phyloP scores from a whole-genome alignment of 2,113 vertebrate species.

The Prunella fulvescens region DNA sequence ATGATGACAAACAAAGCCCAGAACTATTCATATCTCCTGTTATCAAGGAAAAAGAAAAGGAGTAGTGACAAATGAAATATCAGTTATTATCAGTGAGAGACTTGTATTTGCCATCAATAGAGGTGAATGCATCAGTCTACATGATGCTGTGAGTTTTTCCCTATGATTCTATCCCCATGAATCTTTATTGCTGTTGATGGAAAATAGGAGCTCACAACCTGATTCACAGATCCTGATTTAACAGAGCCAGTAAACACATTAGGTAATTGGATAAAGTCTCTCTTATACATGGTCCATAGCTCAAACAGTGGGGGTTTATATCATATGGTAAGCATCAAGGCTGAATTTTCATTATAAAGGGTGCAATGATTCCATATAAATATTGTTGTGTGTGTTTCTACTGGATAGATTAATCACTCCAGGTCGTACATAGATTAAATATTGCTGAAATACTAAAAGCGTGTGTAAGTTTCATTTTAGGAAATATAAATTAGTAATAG shows the following conservation, averaged over 20 bases:
- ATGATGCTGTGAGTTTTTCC: not conserved
- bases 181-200: not conserved
- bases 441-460: not conserved
- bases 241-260: not conserved
- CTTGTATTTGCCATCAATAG: not conserved
- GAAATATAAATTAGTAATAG: not conserved
- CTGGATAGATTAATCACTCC: not conserved
- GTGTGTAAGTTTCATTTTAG: not conserved
- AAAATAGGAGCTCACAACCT: not conserved
- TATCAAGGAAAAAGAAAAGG: not conserved
- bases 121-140: not conserved
- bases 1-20: not conserved
- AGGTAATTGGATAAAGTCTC: not conserved
- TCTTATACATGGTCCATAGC: not conserved
- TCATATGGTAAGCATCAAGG: not conserved
- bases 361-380: not conserved
- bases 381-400: not conserved
- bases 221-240: not conserved
- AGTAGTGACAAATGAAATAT: not conserved
- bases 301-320: not conserved
- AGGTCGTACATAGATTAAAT: not conserved
- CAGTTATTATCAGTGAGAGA: not conserved
- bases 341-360: not conserved
- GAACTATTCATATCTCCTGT: not conserved
- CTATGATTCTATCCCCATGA: not conserved